A percentile compares a stretch with the other conserved stretches of the same genome.
These are phyloP conservation scores for Marmota flaviventris DNA, from an alignment of 2,113 vertebrate genomes.

Conservation along the genomic window DNA sequence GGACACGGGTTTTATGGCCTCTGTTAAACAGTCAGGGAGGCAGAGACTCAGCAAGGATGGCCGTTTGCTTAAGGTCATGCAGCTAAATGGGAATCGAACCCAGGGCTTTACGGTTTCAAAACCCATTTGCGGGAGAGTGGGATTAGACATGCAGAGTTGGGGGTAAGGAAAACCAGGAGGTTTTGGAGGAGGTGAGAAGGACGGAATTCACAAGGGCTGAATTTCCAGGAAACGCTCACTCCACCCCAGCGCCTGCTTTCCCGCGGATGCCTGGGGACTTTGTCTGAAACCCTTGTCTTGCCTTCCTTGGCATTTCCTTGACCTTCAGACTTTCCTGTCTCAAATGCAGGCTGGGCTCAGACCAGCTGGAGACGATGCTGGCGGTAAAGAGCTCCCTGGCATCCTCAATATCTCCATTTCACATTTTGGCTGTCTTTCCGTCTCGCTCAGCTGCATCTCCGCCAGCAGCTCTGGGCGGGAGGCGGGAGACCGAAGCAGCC, in stretches of 20 bases:
- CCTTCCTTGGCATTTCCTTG: constrained; percentile 49
- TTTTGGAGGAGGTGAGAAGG: neutral
- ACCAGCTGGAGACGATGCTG: neutral
- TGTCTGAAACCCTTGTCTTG: constrained; percentile 54
- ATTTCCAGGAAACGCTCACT: neutral
- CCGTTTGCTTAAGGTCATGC: neutral
- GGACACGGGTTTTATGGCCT: neutral
- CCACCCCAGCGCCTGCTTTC: neutral
- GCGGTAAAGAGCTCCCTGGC: constrained; percentile 68
- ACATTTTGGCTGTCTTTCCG: constrained; percentile 61
- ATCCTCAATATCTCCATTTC: constrained; percentile 66
- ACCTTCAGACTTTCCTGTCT: constrained; percentile 60
- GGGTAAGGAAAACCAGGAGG: neutral
- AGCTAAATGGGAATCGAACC: neutral
- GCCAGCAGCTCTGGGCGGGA: neutral
- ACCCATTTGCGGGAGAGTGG: neutral
- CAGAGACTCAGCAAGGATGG: neutral
- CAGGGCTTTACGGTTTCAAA: neutral
- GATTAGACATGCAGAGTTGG: neutral
- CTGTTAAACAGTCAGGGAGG: neutral
- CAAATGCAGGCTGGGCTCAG: constrained; percentile 48
- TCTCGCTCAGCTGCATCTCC: constrained; percentile 54
- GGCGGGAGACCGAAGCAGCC: neutral
- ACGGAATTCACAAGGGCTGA: neutral
- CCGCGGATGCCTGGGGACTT: neutral